These are phyloP conservation scores for Agrypnus murinus DNA, from an alignment of 2,888 invertebrate genomes.

Conservation along the genomic window DNA sequence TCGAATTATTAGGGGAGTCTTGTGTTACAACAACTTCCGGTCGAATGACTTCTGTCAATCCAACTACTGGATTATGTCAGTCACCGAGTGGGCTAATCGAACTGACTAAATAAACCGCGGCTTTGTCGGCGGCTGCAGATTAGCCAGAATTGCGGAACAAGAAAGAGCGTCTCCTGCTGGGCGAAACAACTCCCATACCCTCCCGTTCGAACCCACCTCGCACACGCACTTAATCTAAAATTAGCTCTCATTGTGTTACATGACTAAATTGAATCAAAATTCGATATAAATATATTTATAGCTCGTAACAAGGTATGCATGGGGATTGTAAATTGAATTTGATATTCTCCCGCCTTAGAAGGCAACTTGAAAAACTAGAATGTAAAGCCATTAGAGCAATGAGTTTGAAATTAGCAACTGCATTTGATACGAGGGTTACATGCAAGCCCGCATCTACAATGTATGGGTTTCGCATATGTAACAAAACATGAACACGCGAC, in stretches of 20 bases:
- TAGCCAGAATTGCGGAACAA: slow-evolving; percentile 56
- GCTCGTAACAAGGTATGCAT: slow-evolving; percentile 35
- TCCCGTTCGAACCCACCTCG: slow-evolving; percentile 31
- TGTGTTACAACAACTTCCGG: slow-evolving; percentile 57
- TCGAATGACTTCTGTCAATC: slow-evolving; percentile 63
- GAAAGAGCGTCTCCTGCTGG: slow-evolving; percentile 57
- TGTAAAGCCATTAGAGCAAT: slow-evolving; percentile 58
- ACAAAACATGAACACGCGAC: slow-evolving; percentile 64
- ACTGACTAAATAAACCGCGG: slow-evolving; percentile 58
- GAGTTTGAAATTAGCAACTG: slow-evolving; percentile 58
- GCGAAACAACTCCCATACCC: slow-evolving; percentile 51
- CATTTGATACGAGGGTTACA: slow-evolving; percentile 50
- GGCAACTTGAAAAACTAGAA: slow-evolving; percentile 53
- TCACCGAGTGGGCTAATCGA: slow-evolving; percentile 59
- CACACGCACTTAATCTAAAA: slow-evolving; percentile 58
- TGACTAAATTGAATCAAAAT: slow-evolving; percentile 64
- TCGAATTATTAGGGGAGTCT: slow-evolving; percentile 42
- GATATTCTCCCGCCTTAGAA: slow-evolving; percentile 49
- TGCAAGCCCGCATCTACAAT: slow-evolving; percentile 41
- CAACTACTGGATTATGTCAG: slow-evolving; percentile 61
- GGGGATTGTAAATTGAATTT: slow-evolving; percentile 54
- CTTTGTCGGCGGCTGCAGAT: slow-evolving; percentile 63
- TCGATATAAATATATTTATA: slow-evolving; percentile 62
- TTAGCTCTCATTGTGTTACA: slow-evolving; percentile 63
- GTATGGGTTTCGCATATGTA: slow-evolving; percentile 50